Evolutionary conservation across 2,888 invertebrate species (phyloP), one percentile per base, ranked within the genome.

Genomic region (Platycheirus albimanus): DNA sequence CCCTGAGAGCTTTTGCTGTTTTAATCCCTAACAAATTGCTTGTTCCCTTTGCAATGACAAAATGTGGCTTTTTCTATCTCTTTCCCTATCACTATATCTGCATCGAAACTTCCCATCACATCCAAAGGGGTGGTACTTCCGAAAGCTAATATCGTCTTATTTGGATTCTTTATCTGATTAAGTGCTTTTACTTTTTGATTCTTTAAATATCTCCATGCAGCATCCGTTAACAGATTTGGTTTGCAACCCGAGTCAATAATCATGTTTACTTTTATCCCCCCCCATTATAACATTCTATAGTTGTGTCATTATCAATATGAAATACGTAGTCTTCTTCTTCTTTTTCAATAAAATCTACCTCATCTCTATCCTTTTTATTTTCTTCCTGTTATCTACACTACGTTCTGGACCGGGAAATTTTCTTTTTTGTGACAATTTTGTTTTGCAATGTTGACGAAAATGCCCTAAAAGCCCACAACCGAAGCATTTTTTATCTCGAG

Each of bases 331-430:
- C n/a, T n/a, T n/a, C 11, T 33, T 69, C 47, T 17, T 36, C 56
- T 24, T 69, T 47, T 36, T 54, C 56, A 17, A 69, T 56, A 30
- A 47, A 69, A 11, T 56, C 54, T 17, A 69, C 47, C 13, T 69
- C 69, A 30, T 66, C 52, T 13, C 30, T 66, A 11, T 43, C 51
- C 17, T 17, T 54, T 52, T 52, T 28, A 10, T 8, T 43, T 52
- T 52, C 54, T 54, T 67, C 17, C 19, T 45, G 36, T 38, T 49
- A 7, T 24, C 10, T 19, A 36, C 17, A n/a, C 3, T 64, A 6
- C 43, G 28, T 4, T 20, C 45, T 33, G 4, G 63, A n/a, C n/a
- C n/a, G n/a, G n/a, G n/a, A n/a, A n/a, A n/a, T n/a, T n/a, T n/a
- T n/a, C n/a, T n/a, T n/a, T n/a, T n/a, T n/a, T n/a, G n/a, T n/a